phyloP scores from a whole-genome alignment of 1,140 invertebrate species.

The Panagrolaimus sp. region DNA sequence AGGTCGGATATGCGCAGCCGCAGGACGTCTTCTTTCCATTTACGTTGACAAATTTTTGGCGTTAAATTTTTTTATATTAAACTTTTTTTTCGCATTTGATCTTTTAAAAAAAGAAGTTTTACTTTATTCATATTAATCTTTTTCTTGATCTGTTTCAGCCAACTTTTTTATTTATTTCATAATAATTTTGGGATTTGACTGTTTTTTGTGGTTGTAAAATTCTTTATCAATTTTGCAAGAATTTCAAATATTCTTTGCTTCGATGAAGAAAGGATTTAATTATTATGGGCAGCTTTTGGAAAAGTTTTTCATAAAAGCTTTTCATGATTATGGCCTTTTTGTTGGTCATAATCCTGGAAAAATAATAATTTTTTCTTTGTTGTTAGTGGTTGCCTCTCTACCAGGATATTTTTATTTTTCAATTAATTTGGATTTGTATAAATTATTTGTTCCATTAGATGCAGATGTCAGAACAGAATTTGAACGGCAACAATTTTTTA shows the following conservation, averaged over 20 bases:
- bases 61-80: no score
- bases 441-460: constrained; percentile 56
- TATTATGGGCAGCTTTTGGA: constrained; percentile 8
- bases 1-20: no score
- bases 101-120: no score
- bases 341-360: constrained; percentile 48
- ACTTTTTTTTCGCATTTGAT: no score
- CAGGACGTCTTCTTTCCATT: no score
- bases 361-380: constrained; percentile 34
- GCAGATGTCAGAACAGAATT: constrained; percentile 55
- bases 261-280: constrained; percentile 3
- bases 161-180: not conserved
- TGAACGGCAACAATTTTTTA: constrained; percentile 37
- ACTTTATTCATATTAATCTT: no score
- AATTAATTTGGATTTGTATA: constrained; percentile 58
- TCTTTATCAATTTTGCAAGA: not conserved
- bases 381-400: constrained; percentile 45
- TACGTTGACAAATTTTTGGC: no score
- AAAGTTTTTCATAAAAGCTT: not conserved
- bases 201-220: not conserved
- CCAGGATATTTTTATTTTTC: constrained; percentile 49
- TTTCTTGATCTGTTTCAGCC: no score
- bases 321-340: constrained; percentile 34
- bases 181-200: not conserved
- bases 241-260: not conserved